phyloP scores from a whole-genome alignment of 2,113 vertebrate genomes.

The Siphamia tubifer region DNA sequence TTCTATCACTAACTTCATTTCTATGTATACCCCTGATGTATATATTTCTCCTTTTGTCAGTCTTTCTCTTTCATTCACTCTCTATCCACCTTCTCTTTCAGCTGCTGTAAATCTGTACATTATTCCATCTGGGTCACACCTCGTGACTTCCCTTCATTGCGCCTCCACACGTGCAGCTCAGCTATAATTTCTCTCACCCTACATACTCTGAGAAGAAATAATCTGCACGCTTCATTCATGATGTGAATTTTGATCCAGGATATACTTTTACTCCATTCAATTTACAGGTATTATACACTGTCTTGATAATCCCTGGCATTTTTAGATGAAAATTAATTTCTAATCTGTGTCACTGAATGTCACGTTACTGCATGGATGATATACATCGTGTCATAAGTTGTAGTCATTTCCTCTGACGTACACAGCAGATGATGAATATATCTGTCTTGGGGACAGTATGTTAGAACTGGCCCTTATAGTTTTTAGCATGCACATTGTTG shows the following conservation, averaged over 20 bases:
- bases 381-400: too few relatives aligned
- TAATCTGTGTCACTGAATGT: not conserved
- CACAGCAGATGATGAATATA: too few relatives aligned
- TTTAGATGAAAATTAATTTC: conserved; percentile 8
- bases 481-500: too few relatives aligned
- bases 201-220: conserved; percentile 28
- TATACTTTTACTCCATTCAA: conserved; percentile 13
- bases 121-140: conserved; percentile 34
- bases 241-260: conserved; percentile 27
- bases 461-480: too few relatives aligned
- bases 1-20: not conserved
- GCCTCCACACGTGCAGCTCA: not conserved
- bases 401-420: too few relatives aligned
- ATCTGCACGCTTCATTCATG: conserved; percentile 18
- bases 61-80: rapidly evolving
- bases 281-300: conserved; percentile 28
- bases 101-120: not conserved
- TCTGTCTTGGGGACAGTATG: too few relatives aligned
- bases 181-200: conserved; percentile 6
- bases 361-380: not conserved
- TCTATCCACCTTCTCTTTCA: not conserved
- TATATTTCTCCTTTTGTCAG: not conserved
- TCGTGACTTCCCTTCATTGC: conserved; percentile 8
- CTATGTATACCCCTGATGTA: too few relatives aligned
- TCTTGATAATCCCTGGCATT: conserved; percentile 30